Percentiles rank a stretch among this genome's conserved stretches.
These are phyloP conservation scores for Phylloscopus whistleri DNA, from an alignment of 2,113 vertebrate species.

Conservation along the genomic window DNA sequence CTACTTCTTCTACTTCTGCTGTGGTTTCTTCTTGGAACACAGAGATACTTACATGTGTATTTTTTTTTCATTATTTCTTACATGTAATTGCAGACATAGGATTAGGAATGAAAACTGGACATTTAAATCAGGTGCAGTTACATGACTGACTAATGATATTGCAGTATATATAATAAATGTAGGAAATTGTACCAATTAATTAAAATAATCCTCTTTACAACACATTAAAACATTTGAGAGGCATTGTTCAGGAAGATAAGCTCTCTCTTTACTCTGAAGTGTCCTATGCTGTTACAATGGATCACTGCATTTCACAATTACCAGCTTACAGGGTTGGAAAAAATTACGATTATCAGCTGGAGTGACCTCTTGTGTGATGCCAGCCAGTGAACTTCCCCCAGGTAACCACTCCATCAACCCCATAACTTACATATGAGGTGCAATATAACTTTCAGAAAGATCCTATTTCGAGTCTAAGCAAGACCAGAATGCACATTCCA, in stretches of 20 bases:
- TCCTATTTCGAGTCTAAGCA: not conserved
- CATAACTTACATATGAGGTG: not conserved
- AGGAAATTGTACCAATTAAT: constrained; percentile 67
- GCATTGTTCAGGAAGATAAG: constrained; percentile 58
- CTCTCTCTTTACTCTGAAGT: constrained; percentile 19
- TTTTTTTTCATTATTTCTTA: not conserved
- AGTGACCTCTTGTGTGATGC: not conserved
- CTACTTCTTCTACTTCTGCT: not conserved
- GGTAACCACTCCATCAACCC: not conserved
- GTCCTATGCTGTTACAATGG: not conserved
- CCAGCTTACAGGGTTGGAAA: not conserved
- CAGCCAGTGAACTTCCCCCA: not conserved
- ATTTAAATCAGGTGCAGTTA: not conserved
- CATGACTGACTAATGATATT: not conserved
- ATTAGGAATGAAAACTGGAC: not conserved
- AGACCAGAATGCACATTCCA: not conserved
- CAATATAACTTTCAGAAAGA: not conserved
- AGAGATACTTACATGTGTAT: not conserved
- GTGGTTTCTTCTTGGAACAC: not conserved
- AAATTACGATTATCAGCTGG: not conserved
- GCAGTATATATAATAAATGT: constrained; percentile 40
- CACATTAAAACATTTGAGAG: constrained; percentile 58
- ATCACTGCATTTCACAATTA: not conserved
- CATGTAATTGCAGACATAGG: not conserved
- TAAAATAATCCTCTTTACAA: constrained; percentile 64